A percentile compares a stretch with the other conserved stretches of the same genome.
Evolutionary conservation across 2,888 invertebrate species (phyloP).

Genomic region (Pseudeuparius sepicola): DNA sequence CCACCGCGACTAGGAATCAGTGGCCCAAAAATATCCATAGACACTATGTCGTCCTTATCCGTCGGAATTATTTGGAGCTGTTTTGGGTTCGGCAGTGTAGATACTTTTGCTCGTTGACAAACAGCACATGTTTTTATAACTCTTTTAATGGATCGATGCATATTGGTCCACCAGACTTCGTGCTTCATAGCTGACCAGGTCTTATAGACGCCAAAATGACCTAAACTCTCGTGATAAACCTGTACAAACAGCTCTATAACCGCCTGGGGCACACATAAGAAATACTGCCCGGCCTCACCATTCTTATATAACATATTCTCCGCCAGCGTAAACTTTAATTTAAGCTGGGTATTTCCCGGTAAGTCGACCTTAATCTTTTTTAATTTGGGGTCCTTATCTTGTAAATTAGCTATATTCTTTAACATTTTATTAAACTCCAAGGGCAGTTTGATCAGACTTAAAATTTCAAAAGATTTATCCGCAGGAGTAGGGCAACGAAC

Average conservation of each 20-base stretch:
- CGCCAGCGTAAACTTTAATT: constrained; percentile 5
- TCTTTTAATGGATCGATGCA: constrained; percentile 10
- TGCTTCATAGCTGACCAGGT: constrained; percentile 12
- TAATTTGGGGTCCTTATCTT: constrained; percentile 4
- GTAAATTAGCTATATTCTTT: neutral
- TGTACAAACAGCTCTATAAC: constrained; percentile 4
- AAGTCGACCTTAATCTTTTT: neutral
- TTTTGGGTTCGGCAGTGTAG: constrained; percentile 8
- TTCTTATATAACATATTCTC: constrained; percentile 7
- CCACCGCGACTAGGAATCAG: too few relatives aligned
- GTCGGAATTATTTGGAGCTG: constrained; percentile 10
- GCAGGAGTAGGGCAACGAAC: constrained; percentile 7
- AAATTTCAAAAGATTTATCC: constrained; percentile 3
- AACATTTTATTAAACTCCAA: neutral
- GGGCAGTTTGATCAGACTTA: neutral
- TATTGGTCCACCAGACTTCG: constrained; percentile 17
- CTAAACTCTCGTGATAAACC: constrained; percentile 15
- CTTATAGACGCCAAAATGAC: constrained; percentile 16
- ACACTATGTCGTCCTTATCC: constrained; percentile 7
- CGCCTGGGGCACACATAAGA: constrained; percentile 13
- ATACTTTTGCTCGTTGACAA: constrained; percentile 10
- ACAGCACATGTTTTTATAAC: constrained; percentile 7
- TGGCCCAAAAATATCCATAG: too few relatives aligned
- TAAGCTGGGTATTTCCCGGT: neutral
- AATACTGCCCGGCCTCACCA: neutral